Conservation (phyloP, 2,113 vertebrate genomes). For the Scalopus aquaticus region DNA sequence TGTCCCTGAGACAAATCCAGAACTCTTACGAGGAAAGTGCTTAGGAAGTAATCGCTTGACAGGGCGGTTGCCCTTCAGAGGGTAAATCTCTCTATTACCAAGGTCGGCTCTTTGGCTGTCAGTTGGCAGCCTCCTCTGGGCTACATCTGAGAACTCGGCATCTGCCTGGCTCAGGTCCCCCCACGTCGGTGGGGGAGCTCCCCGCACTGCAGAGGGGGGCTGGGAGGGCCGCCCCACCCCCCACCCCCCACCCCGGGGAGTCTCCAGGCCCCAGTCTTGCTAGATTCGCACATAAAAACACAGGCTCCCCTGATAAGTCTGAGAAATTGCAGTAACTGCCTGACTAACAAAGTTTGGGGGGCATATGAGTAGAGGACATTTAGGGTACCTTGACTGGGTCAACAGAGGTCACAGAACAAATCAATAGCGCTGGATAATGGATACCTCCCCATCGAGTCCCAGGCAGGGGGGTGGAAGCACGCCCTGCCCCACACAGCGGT, state of each 20-base stretch:
- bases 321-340: neutral
- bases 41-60: neutral
- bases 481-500: neutral
- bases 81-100: slow-evolving; percentile 32
- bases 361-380: neutral
- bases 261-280: neutral
- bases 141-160: fast-evolving
- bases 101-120: neutral
- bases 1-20: slow-evolving; percentile 56
- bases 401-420: neutral
- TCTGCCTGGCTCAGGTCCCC: neutral
- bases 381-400: neutral
- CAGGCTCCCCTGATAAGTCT: neutral
- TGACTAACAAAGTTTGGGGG: no score
- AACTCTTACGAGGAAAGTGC: neutral
- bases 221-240: neutral
- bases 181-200: fast-evolving
- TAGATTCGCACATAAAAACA: neutral
- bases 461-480: neutral
- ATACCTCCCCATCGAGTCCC: neutral
- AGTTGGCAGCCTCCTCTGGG: neutral
- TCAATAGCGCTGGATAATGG: neutral
- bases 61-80: neutral
- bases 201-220: no score
- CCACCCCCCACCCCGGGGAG: neutral